A percentile compares a stretch with the other conserved stretches of the same genome.
Evolutionary conservation across 2,113 vertebrate species (phyloP).

Genomic region (Noctilio leporinus): DNA sequence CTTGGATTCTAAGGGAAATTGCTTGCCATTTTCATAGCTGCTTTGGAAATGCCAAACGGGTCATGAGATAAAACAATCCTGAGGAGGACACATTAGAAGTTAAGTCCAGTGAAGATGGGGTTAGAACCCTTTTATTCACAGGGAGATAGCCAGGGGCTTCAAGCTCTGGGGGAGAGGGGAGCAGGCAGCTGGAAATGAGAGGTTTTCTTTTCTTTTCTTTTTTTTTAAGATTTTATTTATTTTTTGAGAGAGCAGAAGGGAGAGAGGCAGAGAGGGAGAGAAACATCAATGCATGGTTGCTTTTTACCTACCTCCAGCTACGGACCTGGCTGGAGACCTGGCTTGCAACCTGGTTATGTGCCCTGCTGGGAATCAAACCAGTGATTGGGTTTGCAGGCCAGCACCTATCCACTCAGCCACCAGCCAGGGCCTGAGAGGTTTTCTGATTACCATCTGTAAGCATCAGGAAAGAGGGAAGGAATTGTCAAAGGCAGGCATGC

Average conservation of each 20-base stretch:
- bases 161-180: background rate
- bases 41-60: background rate
- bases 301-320: too few relatives aligned
- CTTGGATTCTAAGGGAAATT: background rate
- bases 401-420: too few relatives aligned
- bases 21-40: background rate
- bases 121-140: background rate
- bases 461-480: background rate
- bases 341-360: too few relatives aligned
- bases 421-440: too few relatives aligned
- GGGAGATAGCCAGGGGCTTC: background rate
- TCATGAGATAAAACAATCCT: background rate
- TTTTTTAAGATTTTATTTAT: too few relatives aligned
- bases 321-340: too few relatives aligned
- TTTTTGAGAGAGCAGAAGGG: too few relatives aligned
- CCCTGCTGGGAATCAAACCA: too few relatives aligned
- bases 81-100: background rate
- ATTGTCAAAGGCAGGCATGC: background rate
- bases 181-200: background rate
- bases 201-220: too few relatives aligned
- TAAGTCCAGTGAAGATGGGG: background rate
- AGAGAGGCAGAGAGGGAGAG: too few relatives aligned
- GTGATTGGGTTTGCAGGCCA: too few relatives aligned
- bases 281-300: too few relatives aligned
- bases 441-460: background rate